These are phyloP conservation scores for Machimus atricapillus DNA, from an alignment of 2,888 invertebrate genomes.

Conservation along the genomic window DNA sequence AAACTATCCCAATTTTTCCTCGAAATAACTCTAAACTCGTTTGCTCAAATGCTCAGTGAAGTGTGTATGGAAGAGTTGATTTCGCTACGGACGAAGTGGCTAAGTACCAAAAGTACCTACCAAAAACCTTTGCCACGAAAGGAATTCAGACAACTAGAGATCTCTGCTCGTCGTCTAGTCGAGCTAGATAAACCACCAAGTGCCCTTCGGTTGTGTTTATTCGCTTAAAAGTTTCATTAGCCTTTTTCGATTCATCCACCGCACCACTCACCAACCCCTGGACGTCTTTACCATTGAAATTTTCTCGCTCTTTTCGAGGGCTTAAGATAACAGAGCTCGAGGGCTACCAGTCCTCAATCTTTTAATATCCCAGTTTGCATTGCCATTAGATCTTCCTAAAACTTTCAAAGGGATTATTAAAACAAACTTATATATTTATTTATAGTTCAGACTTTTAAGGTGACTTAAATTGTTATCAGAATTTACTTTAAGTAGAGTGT, in stretches of 20 bases:
- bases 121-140: neutral
- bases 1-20: constrained; percentile 18
- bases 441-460: neutral
- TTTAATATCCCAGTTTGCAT: neutral
- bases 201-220: constrained; percentile 6
- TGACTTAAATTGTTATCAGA: too few relatives aligned
- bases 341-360: neutral
- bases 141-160: neutral
- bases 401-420: neutral
- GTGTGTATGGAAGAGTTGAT: constrained; percentile 18
- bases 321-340: neutral
- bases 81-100: neutral
- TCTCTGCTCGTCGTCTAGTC: neutral
- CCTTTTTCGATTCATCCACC: neutral
- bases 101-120: neutral
- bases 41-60: constrained; percentile 7
- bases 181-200: neutral
- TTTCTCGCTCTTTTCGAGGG: neutral
- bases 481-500: too few relatives aligned
- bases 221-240: constrained; percentile 1
- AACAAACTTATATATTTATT: neutral
- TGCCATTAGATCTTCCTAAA: neutral
- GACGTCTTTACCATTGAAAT: neutral
- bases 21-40: constrained; percentile 22
- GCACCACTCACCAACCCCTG: neutral